These are phyloP conservation scores for Drosophila kepulauana DNA, from an alignment of 1,140 invertebrate species.

Conservation along the genomic window DNA sequence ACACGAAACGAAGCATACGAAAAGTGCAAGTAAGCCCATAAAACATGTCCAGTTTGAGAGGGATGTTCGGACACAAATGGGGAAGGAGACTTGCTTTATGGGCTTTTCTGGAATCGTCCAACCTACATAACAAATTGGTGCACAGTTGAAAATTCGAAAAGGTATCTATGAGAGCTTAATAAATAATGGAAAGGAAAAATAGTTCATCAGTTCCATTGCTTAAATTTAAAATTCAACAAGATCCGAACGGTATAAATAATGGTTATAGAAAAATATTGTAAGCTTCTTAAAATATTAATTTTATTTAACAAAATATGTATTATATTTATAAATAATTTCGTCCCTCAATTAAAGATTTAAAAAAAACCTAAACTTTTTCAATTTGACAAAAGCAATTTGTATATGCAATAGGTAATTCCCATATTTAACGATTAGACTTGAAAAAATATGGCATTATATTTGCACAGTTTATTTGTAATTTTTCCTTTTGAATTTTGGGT, in stretches of 20 bases:
- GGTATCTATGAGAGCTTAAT: background rate
- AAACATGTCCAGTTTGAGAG: slow-evolving; percentile 35
- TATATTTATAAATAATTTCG: too few species aligned
- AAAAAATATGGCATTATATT: background rate
- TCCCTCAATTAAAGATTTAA: background rate
- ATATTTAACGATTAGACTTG: background rate
- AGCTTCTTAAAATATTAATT: too few species aligned
- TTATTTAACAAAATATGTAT: too few species aligned
- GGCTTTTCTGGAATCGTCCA: background rate
- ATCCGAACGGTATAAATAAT: too few species aligned
- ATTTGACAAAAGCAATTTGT: background rate
- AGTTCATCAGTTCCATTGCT: background rate
- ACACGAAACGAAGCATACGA: slow-evolving; percentile 13
- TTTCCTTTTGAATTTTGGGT: background rate
- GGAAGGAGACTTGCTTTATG: slow-evolving; percentile 11
- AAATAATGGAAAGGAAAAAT: background rate
- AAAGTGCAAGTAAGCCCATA: slow-evolving; percentile 66
- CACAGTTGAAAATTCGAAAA: background rate
- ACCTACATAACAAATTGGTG: slow-evolving; percentile 1
- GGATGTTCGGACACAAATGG: background rate
- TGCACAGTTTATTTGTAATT: slow-evolving; percentile 9
- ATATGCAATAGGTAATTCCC: background rate
- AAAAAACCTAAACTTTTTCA: background rate
- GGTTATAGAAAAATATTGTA: too few species aligned
- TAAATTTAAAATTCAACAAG: background rate